Conservation (phyloP, 2,113 vertebrate species). For the Merops nubicus region DNA sequence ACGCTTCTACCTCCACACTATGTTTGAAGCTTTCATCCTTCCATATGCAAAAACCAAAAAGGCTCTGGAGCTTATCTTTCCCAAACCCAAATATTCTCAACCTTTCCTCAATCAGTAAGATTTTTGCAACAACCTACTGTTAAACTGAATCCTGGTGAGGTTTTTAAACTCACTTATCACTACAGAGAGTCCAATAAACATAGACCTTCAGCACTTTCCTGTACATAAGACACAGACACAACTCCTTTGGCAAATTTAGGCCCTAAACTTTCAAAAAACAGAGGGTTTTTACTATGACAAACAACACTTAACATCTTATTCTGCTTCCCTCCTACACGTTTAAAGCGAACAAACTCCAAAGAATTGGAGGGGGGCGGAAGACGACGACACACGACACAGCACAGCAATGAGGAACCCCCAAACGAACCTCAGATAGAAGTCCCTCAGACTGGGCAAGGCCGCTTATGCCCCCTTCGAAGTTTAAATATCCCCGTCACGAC, state of each 20-base stretch:
- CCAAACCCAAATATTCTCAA: accelerated
- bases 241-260: background rate
- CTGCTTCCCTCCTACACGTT: background rate
- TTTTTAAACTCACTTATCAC: background rate
- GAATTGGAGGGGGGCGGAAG: background rate
- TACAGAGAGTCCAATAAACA: background rate
- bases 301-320: background rate
- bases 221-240: background rate
- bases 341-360: background rate
- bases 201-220: background rate
- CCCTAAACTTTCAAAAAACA: background rate
- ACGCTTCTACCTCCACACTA: accelerated
- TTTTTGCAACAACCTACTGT: background rate
- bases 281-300: background rate
- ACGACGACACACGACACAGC: background rate
- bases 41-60: background rate
- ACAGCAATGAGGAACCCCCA: too few relatives aligned
- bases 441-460: accelerated
- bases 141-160: background rate
- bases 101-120: background rate
- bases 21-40: background rate
- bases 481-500: accelerated
- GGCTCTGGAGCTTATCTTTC: background rate
- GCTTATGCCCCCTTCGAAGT: background rate
- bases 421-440: background rate